Conservation (phyloP, 2,113 vertebrate species). For the Pontoporia blainvillei region DNA sequence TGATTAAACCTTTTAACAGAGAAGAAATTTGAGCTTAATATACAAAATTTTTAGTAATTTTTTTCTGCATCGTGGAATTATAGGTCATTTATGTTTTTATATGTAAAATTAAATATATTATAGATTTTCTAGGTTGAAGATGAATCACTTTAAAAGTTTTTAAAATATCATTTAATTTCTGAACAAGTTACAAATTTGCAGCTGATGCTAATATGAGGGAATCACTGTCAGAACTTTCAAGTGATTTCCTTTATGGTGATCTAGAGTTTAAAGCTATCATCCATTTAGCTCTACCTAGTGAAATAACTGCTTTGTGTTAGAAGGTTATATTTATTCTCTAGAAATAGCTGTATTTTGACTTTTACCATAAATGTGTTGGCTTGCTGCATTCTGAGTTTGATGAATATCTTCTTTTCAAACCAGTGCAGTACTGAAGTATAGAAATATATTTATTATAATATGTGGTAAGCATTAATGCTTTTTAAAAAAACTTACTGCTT, state of each 20-base stretch:
- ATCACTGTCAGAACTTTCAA: background rate
- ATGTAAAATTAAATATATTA: background rate
- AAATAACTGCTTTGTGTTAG: background rate
- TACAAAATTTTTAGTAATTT: background rate
- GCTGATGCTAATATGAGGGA: background rate
- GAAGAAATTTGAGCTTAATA: background rate
- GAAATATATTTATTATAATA: background rate
- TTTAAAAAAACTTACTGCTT: background rate
- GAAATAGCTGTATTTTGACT: background rate
- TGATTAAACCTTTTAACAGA: background rate
- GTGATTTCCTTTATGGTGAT: conserved; percentile 22
- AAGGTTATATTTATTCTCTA: background rate
- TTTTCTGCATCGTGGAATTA: background rate
- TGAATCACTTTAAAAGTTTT: background rate
- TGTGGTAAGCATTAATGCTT: background rate
- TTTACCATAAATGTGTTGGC: background rate
- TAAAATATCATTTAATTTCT: background rate
- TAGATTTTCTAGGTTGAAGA: background rate
- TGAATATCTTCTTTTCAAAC: background rate
- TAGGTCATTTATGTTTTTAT: background rate
- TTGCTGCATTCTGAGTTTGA: background rate
- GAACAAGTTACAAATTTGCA: background rate
- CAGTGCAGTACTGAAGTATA: background rate
- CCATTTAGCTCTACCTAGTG: background rate
- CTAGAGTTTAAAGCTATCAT: background rate